Evolutionary conservation across 1,140 invertebrate species (phyloP).

Genomic region (Choristoneura fumiferana): DNA sequence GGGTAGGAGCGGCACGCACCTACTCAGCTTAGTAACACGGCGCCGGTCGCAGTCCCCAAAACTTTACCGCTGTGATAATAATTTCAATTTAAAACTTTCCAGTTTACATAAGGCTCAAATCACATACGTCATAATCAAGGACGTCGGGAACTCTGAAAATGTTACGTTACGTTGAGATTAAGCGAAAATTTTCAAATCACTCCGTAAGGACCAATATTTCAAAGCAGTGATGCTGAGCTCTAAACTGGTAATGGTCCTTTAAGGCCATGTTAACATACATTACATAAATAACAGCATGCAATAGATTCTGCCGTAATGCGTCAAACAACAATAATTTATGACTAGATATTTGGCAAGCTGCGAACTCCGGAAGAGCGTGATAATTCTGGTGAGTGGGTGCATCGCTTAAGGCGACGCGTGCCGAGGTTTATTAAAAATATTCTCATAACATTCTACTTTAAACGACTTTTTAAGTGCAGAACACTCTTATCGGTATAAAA

Average conservation of each 20-base stretch:
- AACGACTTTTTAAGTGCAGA: constrained; percentile 11
- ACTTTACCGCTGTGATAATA: constrained; percentile 44
- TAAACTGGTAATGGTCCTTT: constrained; percentile 6
- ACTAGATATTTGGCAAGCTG: constrained; percentile 63
- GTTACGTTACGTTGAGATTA: constrained; percentile 22
- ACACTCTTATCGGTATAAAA: too few species aligned
- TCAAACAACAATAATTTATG: constrained; percentile 67
- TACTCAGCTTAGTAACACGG: background rate
- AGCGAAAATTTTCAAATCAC: constrained; percentile 12
- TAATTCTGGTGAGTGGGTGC: constrained; percentile 51
- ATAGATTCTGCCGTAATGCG: constrained; percentile 70
- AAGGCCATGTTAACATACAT: constrained; percentile 13
- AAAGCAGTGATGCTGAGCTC: background rate
- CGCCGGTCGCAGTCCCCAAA: constrained; percentile 24
- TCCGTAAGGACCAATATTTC: background rate
- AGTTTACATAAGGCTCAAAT: constrained; percentile 35
- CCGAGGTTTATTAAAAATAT: constrained; percentile 29
- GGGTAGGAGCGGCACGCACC: too few species aligned
- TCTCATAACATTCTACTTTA: constrained; percentile 12
- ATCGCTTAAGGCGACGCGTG: constrained; percentile 39
- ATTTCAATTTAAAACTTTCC: constrained; percentile 55
- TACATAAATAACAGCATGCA: constrained; percentile 40
- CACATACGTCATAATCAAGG: constrained; percentile 17
- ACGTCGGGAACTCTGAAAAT: background rate
- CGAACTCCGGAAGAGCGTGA: constrained; percentile 49